Conservation (phyloP, 2,888 invertebrate species). For the Brachycybe producta region DNA sequence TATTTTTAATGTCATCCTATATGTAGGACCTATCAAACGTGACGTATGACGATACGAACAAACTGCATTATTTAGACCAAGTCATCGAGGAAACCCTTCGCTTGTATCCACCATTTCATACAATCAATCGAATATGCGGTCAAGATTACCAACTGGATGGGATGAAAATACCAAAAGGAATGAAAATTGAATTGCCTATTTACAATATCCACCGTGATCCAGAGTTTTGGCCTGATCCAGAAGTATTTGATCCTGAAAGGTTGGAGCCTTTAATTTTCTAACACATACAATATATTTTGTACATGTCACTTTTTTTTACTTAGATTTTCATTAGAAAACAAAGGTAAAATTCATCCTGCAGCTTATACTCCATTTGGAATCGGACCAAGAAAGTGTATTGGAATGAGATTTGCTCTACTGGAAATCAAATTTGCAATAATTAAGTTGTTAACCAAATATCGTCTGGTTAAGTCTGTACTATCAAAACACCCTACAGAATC, state of each 20-base stretch:
- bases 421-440: slow-evolving; percentile 24
- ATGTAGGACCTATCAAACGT: too few species aligned
- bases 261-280: too few species aligned
- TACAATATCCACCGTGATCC: slow-evolving; percentile 16
- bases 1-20: too few species aligned
- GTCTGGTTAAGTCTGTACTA: too few species aligned
- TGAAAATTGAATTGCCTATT: slow-evolving; percentile 12
- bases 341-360: background rate
- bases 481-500: too few species aligned
- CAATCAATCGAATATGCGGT: background rate
- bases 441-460: slow-evolving; percentile 24
- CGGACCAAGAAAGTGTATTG: too few species aligned
- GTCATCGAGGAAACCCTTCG: slow-evolving; percentile 10
- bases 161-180: slow-evolving; percentile 7
- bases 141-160: background rate
- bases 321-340: slow-evolving; percentile 23
- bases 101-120: background rate
- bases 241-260: slow-evolving; percentile 17
- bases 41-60: background rate
- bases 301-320: too few species aligned
- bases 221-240: slow-evolving; percentile 16
- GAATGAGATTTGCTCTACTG: too few species aligned
- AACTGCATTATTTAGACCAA: slow-evolving; percentile 10
- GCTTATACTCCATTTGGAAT: background rate
- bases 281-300: too few species aligned